A percentile compares a stretch with the other conserved stretches of the same genome.
phyloP scores from a whole-genome alignment of 2,888 invertebrate species.

The Leptura quadrifasciata region DNA sequence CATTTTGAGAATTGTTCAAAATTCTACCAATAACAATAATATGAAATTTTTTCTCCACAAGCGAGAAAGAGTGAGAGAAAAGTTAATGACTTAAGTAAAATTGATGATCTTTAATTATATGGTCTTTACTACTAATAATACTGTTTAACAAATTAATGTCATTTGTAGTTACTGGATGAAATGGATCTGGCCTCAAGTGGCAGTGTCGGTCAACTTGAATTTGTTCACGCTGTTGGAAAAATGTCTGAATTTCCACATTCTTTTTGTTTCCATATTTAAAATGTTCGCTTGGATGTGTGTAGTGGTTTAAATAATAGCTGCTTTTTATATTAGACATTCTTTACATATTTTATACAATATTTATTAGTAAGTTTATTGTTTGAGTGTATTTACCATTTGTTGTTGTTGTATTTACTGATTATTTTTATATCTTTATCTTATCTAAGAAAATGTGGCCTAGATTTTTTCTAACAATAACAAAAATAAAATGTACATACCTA shows the following conservation, averaged over 20 bases:
- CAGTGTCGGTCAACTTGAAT: conserved; percentile 78
- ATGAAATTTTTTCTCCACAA: too few species aligned
- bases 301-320: background rate
- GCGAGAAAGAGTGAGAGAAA: too few species aligned
- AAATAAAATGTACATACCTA: background rate
- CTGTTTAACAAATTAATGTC: too few species aligned
- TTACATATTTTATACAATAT: background rate
- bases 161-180: conserved; percentile 77
- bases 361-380: background rate
- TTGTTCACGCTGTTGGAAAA: conserved; percentile 78
- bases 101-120: too few species aligned
- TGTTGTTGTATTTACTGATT: background rate
- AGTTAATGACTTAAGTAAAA: too few species aligned
- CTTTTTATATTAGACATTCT: background rate
- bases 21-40: too few species aligned
- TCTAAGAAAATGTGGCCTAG: background rate
- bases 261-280: conserved; percentile 77
- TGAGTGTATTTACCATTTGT: background rate
- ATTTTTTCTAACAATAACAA: background rate
- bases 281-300: background rate
- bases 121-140: background rate
- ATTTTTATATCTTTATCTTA: background rate
- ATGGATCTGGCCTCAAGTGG: conserved; percentile 78
- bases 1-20: too few species aligned
- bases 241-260: conserved; percentile 79